Percentiles rank a stretch among this genome's conserved stretches.
phyloP scores from a whole-genome alignment of 2,888 invertebrate species.

The Vanessa cardui region DNA sequence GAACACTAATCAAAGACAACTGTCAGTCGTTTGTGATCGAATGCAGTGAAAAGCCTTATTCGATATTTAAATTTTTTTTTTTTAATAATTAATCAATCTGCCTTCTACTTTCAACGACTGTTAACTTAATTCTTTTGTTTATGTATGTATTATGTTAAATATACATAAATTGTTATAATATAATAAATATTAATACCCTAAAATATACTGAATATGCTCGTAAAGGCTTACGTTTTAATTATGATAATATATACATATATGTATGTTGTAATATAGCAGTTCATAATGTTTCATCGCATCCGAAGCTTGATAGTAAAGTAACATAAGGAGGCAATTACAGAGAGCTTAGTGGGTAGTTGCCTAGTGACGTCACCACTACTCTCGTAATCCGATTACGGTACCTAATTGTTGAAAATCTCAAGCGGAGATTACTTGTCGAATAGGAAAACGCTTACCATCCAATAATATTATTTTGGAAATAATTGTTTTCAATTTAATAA shows the following conservation, averaged over 20 bases:
- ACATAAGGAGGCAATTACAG: constrained; percentile 68
- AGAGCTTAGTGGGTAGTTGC: constrained; percentile 78
- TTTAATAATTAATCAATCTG: too few species aligned
- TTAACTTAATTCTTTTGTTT: too few species aligned
- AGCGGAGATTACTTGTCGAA: constrained; percentile 25
- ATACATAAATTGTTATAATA: background rate
- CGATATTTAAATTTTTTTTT: too few species aligned
- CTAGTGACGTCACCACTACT: constrained; percentile 71
- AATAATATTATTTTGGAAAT: background rate
- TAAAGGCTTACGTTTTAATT: background rate
- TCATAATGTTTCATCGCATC: constrained; percentile 31
- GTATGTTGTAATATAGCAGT: constrained; percentile 10
- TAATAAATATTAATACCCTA: background rate
- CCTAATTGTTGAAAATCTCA: constrained; percentile 75
- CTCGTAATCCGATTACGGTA: constrained; percentile 76
- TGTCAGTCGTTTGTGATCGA: too few species aligned
- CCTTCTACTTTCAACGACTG: too few species aligned
- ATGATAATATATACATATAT: constrained; percentile 2
- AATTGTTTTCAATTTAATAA: background rate
- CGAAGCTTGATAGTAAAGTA: constrained; percentile 33
- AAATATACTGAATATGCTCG: background rate
- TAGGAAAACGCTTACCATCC: background rate
- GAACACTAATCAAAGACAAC: too few species aligned
- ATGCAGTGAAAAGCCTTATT: too few species aligned
- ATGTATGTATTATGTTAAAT: too few species aligned